Evolutionary conservation across 2,113 vertebrate species (phyloP), one percentile per base, ranked within the genome.

Genomic region (Todiramphus chloris): DNA sequence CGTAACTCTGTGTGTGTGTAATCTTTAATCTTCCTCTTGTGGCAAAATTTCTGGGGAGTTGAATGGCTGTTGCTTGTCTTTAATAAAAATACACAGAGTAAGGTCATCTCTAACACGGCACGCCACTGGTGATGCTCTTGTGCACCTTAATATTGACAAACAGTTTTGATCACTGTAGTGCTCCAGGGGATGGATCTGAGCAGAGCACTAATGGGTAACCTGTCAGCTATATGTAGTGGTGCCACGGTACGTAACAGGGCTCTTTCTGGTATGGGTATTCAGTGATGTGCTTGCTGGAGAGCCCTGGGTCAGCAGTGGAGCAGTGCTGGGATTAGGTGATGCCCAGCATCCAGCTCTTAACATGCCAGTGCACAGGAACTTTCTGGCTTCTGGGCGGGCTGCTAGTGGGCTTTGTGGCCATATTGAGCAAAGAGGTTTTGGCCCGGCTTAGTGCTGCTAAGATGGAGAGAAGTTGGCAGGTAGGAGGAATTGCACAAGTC

Each of bases 221-320:
- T 37, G n/a, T 23, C 48, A 60, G 51, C 62, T 82, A 12, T 6
- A 62, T 66, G 51, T 41, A 55, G 67, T 2, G 4, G 11, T n/a
- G 5, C 2, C 1, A 0, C 25, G 16, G 17, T 51, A 31, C 5
- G 7, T 39, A 16, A 9, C 3, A 11, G 44, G 25, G 51, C 33
- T 60, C 27, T 35, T 67, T 43, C 23, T 8, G 0, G 72, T 25
- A 39, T 0, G 0, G 68, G 27, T 64, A 5, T 62, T 68, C 2
- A 0, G 15, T 1, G 1, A 13, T 0, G 0, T 35, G n/a, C 53
- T 0, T 0, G 0, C 55, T 6, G 9, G 23, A 30, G 16, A 75
- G 60, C 39, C 41, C 43, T 48, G 33, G 23, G 44, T 39, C 53
- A 31, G 53, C 33, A 53, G 44, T 0, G 0, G 75, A 58, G 63